A percentile compares a stretch with the other conserved stretches of the same genome.
Conservation (phyloP, 2,888 invertebrate genomes). For the Agrotis exclamationis region DNA sequence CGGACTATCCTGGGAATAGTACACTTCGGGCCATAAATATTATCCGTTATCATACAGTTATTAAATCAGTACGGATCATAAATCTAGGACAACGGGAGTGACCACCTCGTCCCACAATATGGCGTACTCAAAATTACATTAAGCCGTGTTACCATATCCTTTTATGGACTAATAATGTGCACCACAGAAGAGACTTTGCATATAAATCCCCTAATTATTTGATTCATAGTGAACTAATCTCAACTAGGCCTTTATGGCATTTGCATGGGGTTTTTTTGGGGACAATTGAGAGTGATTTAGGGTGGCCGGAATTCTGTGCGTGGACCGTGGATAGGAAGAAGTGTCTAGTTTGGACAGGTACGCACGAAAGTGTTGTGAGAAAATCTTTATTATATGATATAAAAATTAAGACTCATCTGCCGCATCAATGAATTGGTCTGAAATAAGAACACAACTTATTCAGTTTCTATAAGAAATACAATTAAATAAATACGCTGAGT, state of each 20-base stretch:
- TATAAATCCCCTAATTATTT: slow-evolving; percentile 90
- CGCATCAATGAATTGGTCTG: too few species aligned
- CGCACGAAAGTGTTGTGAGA: slow-evolving; percentile 43
- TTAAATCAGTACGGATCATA: slow-evolving; percentile 87
- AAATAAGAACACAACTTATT: too few species aligned
- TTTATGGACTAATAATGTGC: slow-evolving; percentile 88
- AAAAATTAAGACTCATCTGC: background rate
- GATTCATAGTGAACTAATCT: slow-evolving; percentile 87
- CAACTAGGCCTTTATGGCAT: slow-evolving; percentile 81
- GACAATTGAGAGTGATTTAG: slow-evolving; percentile 87
- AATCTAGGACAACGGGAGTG: slow-evolving; percentile 88
- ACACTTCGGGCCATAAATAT: slow-evolving; percentile 81
- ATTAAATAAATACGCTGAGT: too few species aligned
- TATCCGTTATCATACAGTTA: slow-evolving; percentile 83
- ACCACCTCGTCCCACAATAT: slow-evolving; percentile 82
- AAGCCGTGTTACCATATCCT: slow-evolving; percentile 81
- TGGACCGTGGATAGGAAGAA: slow-evolving; percentile 61
- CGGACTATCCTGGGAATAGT: slow-evolving; percentile 76
- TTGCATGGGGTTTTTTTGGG: slow-evolving; percentile 83
- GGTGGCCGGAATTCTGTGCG: slow-evolving; percentile 75
- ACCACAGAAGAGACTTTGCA: slow-evolving; percentile 89
- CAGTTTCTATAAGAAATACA: too few species aligned
- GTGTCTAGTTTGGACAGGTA: slow-evolving; percentile 51
- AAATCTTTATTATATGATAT: background rate
- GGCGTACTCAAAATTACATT: slow-evolving; percentile 84